These are phyloP conservation scores for Aphelocoma coerulescens DNA, from an alignment of 2,113 vertebrate genomes.

Conservation along the genomic window DNA sequence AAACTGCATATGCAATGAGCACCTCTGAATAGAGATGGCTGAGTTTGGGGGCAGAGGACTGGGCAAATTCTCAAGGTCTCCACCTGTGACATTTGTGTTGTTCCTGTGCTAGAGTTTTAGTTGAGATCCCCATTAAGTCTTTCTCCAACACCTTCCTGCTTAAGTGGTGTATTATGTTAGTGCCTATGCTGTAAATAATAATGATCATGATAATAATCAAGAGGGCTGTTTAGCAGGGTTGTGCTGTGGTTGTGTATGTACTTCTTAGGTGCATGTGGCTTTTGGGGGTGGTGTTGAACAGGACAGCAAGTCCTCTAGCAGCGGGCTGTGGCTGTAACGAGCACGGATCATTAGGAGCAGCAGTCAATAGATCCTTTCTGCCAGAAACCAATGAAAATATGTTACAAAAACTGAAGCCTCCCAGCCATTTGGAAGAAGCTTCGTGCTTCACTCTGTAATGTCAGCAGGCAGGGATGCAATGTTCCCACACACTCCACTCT, in stretches of 20 bases:
- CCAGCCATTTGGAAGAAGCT: neutral
- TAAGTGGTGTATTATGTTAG: neutral
- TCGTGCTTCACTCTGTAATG: neutral
- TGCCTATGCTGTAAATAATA: neutral
- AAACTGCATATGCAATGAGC: neutral
- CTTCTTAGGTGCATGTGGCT: neutral
- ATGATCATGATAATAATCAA: neutral
- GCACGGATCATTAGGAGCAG: neutral
- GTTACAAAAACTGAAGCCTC: neutral
- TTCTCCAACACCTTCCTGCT: neutral
- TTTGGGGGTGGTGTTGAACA: neutral
- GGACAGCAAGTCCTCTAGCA: slow-evolving; percentile 16
- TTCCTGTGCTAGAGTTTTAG: neutral
- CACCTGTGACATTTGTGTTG: neutral
- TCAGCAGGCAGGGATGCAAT: neutral
- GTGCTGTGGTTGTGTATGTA: neutral
- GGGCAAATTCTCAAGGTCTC: neutral
- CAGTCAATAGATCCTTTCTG: neutral
- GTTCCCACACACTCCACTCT: neutral
- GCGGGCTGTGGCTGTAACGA: neutral
- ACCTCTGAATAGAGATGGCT: neutral
- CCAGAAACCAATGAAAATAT: neutral
- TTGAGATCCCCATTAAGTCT: neutral
- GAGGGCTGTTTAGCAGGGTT: neutral
- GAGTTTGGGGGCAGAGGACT: neutral